Evolutionary conservation across 2,797 vertebrate genomes (phyloP).

Genomic region (Synanceia verrucosa): DNA sequence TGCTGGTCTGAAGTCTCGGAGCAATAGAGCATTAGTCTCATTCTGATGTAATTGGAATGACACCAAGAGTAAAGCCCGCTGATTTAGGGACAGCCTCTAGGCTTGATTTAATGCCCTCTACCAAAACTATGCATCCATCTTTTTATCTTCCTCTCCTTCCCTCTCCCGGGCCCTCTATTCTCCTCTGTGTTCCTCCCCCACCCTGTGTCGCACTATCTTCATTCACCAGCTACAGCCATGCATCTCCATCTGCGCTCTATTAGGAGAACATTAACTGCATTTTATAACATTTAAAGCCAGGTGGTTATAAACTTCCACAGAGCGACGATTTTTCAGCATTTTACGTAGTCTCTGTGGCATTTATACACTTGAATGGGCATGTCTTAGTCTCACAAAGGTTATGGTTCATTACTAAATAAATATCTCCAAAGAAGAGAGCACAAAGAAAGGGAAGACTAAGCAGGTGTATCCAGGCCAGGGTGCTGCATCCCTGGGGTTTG

Average conservation of each 20-base stretch:
- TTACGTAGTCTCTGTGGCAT: constrained; percentile 41
- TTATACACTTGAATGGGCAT: constrained; percentile 39
- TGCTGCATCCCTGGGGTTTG: constrained; percentile 62
- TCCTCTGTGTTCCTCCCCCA: constrained; percentile 56
- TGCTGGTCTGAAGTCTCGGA: constrained; percentile 69
- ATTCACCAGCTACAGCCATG: constrained; percentile 49
- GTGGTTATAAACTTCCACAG: constrained; percentile 32
- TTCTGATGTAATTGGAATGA: constrained; percentile 83
- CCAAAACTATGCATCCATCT: constrained; percentile 80
- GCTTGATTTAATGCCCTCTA: constrained; percentile 79
- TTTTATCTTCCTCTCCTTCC: constrained; percentile 65
- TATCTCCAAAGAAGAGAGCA: constrained; percentile 47
- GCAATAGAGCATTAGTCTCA: constrained; percentile 75
- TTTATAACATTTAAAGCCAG: constrained; percentile 55
- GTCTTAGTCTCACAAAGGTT: constrained; percentile 41
- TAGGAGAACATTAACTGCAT: constrained; percentile 45
- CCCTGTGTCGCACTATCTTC: constrained; percentile 37
- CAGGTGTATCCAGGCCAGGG: constrained; percentile 66
- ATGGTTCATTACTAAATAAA: constrained; percentile 50
- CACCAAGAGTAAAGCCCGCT: constrained; percentile 78
- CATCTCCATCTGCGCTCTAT: constrained; percentile 71
- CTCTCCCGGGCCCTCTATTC: constrained; percentile 32
- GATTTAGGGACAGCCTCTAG: constrained; percentile 80
- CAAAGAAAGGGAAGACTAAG: constrained; percentile 54
- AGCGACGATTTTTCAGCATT: constrained; percentile 17